These are phyloP conservation scores for Megathymus violae DNA, from an alignment of 1,140 invertebrate species.

Conservation along the genomic window DNA sequence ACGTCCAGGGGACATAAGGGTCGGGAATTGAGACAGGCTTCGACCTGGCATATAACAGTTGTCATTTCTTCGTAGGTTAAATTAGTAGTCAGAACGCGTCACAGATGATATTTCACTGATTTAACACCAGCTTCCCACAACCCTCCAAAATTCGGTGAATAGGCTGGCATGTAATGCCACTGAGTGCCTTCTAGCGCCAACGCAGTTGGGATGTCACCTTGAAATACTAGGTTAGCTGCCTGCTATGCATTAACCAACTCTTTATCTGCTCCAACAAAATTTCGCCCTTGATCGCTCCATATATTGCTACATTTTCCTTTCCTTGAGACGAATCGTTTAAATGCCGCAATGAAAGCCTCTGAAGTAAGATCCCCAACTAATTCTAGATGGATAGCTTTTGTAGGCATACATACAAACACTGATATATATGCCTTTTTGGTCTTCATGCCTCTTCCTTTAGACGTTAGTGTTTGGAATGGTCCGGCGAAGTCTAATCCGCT, in stretches of 20 bases:
- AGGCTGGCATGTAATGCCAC: constrained; percentile 34
- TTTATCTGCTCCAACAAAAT: constrained; percentile 40
- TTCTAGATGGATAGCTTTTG: constrained; percentile 30
- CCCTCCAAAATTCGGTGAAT: constrained; percentile 28
- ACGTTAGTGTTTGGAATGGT: constrained; percentile 24
- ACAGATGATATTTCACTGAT: constrained; percentile 25
- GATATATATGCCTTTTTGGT: constrained; percentile 26
- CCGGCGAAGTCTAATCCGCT: constrained; percentile 33
- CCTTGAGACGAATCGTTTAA: constrained; percentile 24
- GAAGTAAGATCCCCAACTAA: constrained; percentile 27
- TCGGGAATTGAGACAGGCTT: constrained; percentile 33
- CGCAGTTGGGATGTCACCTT: not conserved
- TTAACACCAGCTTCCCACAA: constrained; percentile 34
- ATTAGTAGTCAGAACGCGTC: constrained; percentile 13
- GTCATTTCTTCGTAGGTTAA: constrained; percentile 34
- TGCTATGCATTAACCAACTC: constrained; percentile 11
- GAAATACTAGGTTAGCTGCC: constrained; percentile 7
- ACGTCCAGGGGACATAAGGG: too few species aligned
- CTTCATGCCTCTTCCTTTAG: constrained; percentile 17
- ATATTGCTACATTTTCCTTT: constrained; percentile 33
- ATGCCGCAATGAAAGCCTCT: constrained; percentile 34
- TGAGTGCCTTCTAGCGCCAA: constrained; percentile 21
- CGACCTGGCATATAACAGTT: constrained; percentile 31
- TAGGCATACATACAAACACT: constrained; percentile 26
- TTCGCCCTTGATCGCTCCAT: constrained; percentile 41